phyloP scores from a whole-genome alignment of 2,888 invertebrate genomes.

The Mimachlamys varia region DNA sequence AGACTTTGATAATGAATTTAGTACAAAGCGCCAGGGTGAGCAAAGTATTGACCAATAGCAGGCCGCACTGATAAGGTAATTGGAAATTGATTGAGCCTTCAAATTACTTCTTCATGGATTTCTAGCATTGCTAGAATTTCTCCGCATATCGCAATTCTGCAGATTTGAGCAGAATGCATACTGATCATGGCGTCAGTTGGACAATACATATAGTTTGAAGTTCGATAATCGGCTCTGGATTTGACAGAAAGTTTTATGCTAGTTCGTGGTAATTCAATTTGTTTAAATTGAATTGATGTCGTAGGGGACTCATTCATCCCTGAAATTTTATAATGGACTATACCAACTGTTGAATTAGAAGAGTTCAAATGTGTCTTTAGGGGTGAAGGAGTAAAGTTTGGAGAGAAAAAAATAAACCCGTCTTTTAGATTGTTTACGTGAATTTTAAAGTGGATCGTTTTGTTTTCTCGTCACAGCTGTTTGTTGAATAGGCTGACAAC shows the following conservation, averaged over 20 bases:
- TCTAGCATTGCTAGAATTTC: not conserved
- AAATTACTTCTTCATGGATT: not conserved
- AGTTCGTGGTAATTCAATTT: not conserved
- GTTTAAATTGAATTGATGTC: too few relatives aligned
- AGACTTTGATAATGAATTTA: not conserved
- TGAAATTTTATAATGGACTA: too few relatives aligned
- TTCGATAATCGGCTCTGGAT: not conserved
- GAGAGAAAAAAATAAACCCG: too few relatives aligned
- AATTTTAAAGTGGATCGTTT: not conserved
- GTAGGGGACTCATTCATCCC: too few relatives aligned
- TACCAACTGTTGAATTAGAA: too few relatives aligned
- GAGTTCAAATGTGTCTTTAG: too few relatives aligned
- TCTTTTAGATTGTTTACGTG: not conserved
- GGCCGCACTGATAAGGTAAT: conserved; percentile 8
- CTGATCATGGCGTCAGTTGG: not conserved
- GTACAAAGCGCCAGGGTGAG: not conserved
- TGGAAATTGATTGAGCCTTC: conserved; percentile 4
- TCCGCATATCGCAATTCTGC: not conserved
- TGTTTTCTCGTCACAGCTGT: not conserved
- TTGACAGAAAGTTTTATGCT: not conserved
- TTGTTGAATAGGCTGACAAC: not conserved
- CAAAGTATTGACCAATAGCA: not conserved
- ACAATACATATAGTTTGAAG: not conserved
- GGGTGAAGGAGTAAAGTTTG: too few relatives aligned
- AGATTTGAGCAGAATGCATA: not conserved